A percentile compares a stretch with the other conserved stretches of the same genome.
Conservation (phyloP, 2,888 invertebrate genomes). For the Nipponacmea schrenckii region DNA sequence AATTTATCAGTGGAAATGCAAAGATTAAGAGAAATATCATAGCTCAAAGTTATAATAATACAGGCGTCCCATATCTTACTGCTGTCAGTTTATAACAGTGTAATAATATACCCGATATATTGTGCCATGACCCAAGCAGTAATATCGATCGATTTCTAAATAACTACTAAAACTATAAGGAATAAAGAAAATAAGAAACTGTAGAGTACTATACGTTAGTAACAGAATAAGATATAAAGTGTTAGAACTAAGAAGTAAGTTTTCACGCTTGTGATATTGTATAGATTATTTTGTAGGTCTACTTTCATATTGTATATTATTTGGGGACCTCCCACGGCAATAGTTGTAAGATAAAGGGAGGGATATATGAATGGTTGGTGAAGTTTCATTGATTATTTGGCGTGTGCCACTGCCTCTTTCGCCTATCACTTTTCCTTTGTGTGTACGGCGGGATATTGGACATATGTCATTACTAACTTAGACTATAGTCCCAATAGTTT, state of each 20-base stretch:
- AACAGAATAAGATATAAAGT: too few species aligned
- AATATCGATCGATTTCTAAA: conserved; percentile 3
- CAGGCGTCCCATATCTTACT: too few species aligned
- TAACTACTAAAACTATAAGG: background rate
- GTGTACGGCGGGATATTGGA: conserved; percentile 9
- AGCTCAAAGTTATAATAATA: too few species aligned
- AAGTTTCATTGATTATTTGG: background rate
- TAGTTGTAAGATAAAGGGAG: background rate
- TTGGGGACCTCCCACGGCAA: conserved; percentile 5
- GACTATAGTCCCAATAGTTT: background rate
- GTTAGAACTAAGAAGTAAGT: too few species aligned
- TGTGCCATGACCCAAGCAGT: conserved; percentile 3
- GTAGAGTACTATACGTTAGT: background rate
- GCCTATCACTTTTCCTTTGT: conserved; percentile 7
- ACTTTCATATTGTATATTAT: background rate
- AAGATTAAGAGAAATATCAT: too few species aligned
- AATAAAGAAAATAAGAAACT: conserved; percentile 3
- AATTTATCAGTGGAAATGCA: too few species aligned
- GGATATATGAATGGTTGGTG: background rate
- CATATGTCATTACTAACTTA: conserved; percentile 3
- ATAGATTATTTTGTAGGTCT: too few species aligned
- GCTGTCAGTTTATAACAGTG: background rate
- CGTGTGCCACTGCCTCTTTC: conserved; percentile 4
- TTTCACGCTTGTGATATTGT: too few species aligned
- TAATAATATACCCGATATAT: conserved; percentile 1